Evolutionary conservation across 2,797 vertebrate species (phyloP), one percentile per base, ranked within the genome.

Genomic region (Kryptolebias ocellatus): DNA sequence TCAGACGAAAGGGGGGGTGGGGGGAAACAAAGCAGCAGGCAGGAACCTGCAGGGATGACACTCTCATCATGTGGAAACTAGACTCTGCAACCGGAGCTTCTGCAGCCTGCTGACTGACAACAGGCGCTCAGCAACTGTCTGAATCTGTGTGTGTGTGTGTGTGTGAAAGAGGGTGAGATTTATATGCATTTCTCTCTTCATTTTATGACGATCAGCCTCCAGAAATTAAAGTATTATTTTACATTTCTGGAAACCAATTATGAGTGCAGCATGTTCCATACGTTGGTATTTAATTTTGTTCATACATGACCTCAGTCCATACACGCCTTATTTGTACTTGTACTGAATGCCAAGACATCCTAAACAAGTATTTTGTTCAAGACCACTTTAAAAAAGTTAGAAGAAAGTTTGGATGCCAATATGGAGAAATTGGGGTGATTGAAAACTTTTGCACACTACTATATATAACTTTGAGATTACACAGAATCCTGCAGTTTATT

Each of bases 21-120:
- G 69, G 74, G 78, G 79, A 86, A 87, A 90, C 87, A 88, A 87
- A 90, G 85, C 54, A 74, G 80, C 88, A 86, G 78, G 87, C 87
- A 89, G 81, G 78, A 87, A 91, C 87, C 80, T 89, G 87, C 79
- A 64, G 58, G 73, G 86, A 87, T 90, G 87, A 87, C 72, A 64
- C 79, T 72, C 80, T 82, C 81, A 89, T 86, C 82, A 70, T 76
- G 79, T 73, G 75, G 89, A 85, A 89, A 90, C 67, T 2, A 80
- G 79, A 90, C 70, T 74, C 86, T 10, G 65, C 52, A 50, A 74
- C 78, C 56, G 64, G 72, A 88, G 81, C 74, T 61, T 49, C 74
- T 67, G 76, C 72, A 74, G 79, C 60, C 78, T 51, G 73, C 67
- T 71, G 53, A 46, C 55, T 71, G 80, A 84, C 59, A 62, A 51